Evolutionary conservation across 2,888 invertebrate species (phyloP), one percentile per base, ranked within the genome.

Genomic region (Dendrolimus houi): DNA sequence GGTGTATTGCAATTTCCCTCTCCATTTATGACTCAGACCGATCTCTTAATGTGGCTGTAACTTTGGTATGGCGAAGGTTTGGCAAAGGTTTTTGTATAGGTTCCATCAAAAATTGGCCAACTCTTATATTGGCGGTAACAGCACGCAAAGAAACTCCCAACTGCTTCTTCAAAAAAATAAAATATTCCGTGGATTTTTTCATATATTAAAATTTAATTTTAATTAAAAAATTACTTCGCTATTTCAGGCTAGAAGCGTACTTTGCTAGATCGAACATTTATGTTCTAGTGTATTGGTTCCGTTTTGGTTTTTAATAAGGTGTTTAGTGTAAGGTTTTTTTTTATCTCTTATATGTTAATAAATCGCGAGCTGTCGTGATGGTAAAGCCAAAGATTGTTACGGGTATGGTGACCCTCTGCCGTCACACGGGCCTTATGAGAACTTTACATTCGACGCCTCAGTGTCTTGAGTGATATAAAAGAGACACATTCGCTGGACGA

Each of bases 371-470:
- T 85, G 81, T 90, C 90, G 90, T 90, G 90, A 90, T 90, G 90
- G 90, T 90, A 85, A 90, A 90, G 89, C 90, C 90, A 90, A 90
- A 90, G 90, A 90, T 88, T 87, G 81, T 85, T 90, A 90, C 90
- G 90, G 90, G 90, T 90, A 90, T 79, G 90, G 90, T 90, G 90
- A 88, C 90, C 90, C 90, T 88, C 87, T 87, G 89, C 90, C 90
- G 90, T 90, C 90, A 90, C 90, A 88, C 70, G 69, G 81, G 77
- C 79, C 77, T 62, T 67, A 81, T 77, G 70, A 77, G 65, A 68
- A 68, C 64, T 63, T 65, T 75, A 79, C 81, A 76, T 83, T 79
- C 70, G 59, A 60, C 58, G 47, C 57, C 57, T 57, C 55, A 54
- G 54, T 62, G 62, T 63, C 59, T 56, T 59, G 54, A 57, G 58